These are phyloP conservation scores for Rhinopithecus roxellana DNA, from an alignment of 2,113 vertebrate genomes.

Conservation along the genomic window DNA sequence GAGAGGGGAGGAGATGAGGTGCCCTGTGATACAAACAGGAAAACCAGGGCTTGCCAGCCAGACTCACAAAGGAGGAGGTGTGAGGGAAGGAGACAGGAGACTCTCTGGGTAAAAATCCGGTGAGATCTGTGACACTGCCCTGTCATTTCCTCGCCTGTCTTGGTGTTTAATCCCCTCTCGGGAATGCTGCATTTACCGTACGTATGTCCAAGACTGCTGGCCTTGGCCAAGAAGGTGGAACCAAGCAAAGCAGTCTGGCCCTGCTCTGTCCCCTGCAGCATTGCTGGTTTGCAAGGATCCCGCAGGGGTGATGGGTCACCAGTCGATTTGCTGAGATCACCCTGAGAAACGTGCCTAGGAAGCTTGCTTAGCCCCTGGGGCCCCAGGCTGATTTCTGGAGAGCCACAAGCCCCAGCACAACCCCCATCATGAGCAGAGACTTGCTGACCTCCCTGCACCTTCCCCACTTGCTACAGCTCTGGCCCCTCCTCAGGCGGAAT, in stretches of 20 bases:
- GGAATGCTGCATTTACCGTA: neutral
- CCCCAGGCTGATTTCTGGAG: neutral
- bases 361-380: neutral
- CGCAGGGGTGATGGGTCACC: too few species aligned
- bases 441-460: neutral
- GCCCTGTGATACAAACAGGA: neutral
- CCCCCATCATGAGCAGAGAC: too few species aligned
- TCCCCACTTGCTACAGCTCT: conserved; percentile 58
- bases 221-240: neutral
- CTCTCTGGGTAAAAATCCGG: neutral
- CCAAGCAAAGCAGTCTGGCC: neutral
- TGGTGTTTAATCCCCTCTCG: neutral
- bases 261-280: neutral
- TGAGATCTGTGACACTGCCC: neutral
- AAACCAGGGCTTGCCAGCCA: neutral
- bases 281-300: neutral
- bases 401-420: neutral
- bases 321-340: neutral
- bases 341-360: neutral
- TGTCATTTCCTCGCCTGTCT: neutral
- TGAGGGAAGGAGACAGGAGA: neutral
- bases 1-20: neutral
- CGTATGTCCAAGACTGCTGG: too few species aligned
- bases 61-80: neutral
- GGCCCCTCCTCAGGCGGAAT: conserved; percentile 84